phyloP scores from a whole-genome alignment of 2,888 invertebrate genomes.

The Limnephilus marmoratus region DNA sequence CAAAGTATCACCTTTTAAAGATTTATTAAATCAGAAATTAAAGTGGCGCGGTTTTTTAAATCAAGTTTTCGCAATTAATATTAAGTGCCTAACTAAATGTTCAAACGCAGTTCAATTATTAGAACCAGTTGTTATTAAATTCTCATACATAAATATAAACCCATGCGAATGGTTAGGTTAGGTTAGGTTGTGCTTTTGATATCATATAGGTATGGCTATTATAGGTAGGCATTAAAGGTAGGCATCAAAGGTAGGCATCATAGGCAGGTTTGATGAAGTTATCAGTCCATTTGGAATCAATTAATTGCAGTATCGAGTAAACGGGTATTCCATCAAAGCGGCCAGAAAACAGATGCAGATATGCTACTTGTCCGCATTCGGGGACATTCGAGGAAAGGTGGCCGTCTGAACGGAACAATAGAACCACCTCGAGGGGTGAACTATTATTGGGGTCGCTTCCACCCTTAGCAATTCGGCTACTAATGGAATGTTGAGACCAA shows the following conservation, averaged over 20 bases:
- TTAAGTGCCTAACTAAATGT: no score
- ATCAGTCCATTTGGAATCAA: not conserved
- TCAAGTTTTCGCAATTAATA: no score
- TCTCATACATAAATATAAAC: not conserved
- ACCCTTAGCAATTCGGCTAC: conserved; percentile 29
- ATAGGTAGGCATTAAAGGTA: not conserved
- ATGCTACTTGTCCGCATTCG: conserved; percentile 35
- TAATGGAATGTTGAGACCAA: conserved; percentile 9
- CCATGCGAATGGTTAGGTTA: not conserved
- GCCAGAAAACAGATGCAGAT: conserved; percentile 7
- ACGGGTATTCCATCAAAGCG: not conserved
- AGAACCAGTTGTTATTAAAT: not conserved
- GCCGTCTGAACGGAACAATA: conserved; percentile 59
- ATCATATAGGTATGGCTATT: no score
- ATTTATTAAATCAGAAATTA: no score
- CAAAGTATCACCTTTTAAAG: no score
- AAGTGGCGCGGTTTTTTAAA: no score
- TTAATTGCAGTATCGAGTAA: not conserved
- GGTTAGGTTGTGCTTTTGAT: not conserved
- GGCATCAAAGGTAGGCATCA: not conserved
- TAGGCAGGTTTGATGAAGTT: not conserved
- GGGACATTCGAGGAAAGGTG: conserved; percentile 60
- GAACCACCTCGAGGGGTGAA: conserved; percentile 55
- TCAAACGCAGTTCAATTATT: no score
- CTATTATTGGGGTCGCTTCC: conserved; percentile 38